Conservation (phyloP, 2,888 invertebrate species). For the Gonocerus acuteangulatus region DNA sequence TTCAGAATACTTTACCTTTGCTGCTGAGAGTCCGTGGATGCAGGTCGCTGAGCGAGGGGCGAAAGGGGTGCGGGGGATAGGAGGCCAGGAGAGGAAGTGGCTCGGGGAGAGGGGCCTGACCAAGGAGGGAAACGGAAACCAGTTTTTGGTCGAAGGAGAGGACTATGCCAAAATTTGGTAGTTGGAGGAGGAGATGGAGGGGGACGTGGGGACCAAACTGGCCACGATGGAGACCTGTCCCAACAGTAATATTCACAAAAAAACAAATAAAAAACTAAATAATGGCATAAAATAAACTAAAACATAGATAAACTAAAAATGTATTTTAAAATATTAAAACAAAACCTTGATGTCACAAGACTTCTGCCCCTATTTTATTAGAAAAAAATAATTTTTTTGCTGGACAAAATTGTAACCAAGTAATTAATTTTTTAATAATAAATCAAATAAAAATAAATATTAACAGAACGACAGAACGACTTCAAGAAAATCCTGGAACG, state of each 20-base stretch:
- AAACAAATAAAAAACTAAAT: constrained; percentile 6
- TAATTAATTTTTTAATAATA: no score
- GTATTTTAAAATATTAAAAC: not conserved
- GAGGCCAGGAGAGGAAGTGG: constrained; percentile 47
- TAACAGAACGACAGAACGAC: no score
- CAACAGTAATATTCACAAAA: constrained; percentile 21
- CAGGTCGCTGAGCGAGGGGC: constrained; percentile 19
- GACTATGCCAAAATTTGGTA: constrained; percentile 30
- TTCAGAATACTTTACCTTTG: constrained; percentile 8
- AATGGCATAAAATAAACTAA: constrained; percentile 7
- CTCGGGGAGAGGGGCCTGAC: constrained; percentile 42
- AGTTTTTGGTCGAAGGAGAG: constrained; percentile 30
- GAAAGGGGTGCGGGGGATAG: constrained; percentile 43
- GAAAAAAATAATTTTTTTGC: no score
- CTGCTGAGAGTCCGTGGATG: not conserved
- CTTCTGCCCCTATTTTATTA: no score
- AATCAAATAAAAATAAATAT: no score
- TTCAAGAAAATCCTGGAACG: no score
- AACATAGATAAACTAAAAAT: constrained; percentile 9
- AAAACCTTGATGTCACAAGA: no score
- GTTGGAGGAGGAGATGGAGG: constrained; percentile 31
- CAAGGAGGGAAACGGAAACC: constrained; percentile 40
- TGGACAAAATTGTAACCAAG: no score
- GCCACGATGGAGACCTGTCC: constrained; percentile 53
- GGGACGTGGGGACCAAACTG: constrained; percentile 50